Evolutionary conservation across 2,113 vertebrate species (phyloP).

Genomic region (Falcunculus frontatus): DNA sequence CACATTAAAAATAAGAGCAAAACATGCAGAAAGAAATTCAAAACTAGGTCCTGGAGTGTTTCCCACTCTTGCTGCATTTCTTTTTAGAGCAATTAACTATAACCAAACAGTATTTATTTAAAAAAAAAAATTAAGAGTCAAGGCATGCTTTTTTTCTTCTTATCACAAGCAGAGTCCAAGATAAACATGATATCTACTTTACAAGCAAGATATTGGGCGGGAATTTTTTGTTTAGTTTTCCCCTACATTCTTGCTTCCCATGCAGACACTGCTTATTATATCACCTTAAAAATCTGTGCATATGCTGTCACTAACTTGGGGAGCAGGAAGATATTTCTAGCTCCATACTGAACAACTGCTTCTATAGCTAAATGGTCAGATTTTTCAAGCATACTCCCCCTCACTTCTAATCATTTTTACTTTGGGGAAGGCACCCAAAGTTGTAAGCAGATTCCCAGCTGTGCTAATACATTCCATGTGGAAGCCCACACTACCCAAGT

Average conservation of each 20-base stretch:
- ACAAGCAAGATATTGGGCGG: fast-evolving
- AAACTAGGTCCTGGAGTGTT: neutral
- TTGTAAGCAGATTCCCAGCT: neutral
- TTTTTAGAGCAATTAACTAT: neutral
- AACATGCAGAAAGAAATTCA: neutral
- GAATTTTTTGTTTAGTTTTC: neutral
- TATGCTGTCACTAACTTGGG: neutral
- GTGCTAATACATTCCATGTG: neutral
- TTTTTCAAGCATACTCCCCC: neutral
- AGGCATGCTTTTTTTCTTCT: neutral
- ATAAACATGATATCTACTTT: neutral
- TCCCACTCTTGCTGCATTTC: neutral
- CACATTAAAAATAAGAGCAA: neutral
- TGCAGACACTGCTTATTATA: neutral
- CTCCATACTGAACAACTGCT: neutral
- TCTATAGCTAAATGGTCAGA: neutral
- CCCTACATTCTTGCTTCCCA: neutral
- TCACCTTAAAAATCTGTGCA: neutral
- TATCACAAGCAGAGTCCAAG: neutral
- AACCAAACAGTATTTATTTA: neutral
- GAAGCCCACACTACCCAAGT: neutral
- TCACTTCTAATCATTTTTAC: neutral
- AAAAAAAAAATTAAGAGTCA: neutral
- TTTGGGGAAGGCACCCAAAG: neutral
- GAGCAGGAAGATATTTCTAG: neutral